Base-by-base conservation (phyloP, 2,888 invertebrate genomes). In the Pammene aurita region DNA sequence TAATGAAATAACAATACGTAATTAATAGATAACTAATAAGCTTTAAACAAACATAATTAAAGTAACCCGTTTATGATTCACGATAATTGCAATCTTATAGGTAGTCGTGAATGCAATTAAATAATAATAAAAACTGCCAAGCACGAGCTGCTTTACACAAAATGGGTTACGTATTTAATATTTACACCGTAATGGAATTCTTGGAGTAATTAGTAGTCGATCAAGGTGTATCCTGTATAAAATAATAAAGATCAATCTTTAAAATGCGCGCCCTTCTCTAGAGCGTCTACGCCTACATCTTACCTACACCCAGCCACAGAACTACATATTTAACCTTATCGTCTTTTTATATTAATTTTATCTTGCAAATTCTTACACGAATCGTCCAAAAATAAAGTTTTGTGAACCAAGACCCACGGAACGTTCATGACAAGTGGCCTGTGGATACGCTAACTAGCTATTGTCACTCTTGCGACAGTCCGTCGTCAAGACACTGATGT, bases 401-500 rank as follows among this genome's bases (percentile, higher is more conserved):
- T 48, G 9, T 18, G 57, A 57, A 68, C 63, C 57, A 14, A 63
- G 57, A 44, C 63, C 56, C 42, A 50, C 18, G 50, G 46, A 62
- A 61, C 61, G 55, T 57, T 54, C 18, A 64, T 58, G 64, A 64
- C 54, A 46, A 68, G 64, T 18, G 38, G 54, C 52, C 58, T 54
- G 14, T 18, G 64, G 52, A 18, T 38, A 46, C 46, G 63, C 68
- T 69, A 69, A 58, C 64, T 52, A 58, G 52, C 54, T 38, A 64
- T 69, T 69, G 68, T 68, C 55, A 44, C 34, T 52, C 63, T 56
- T 66, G 57, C 57, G 50, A 46, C 66, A 58, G 34, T 13, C 57
- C 48, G 46, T 10, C 16, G 56, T 48, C 54, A n/a, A 35, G 65
- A n/a, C 44, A 64, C 52, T 56, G 46, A 54, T 54, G 42, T 16